These are phyloP conservation scores for Acestrorhynchus altus DNA, from an alignment of 2,797 vertebrate genomes.

Conservation along the genomic window DNA sequence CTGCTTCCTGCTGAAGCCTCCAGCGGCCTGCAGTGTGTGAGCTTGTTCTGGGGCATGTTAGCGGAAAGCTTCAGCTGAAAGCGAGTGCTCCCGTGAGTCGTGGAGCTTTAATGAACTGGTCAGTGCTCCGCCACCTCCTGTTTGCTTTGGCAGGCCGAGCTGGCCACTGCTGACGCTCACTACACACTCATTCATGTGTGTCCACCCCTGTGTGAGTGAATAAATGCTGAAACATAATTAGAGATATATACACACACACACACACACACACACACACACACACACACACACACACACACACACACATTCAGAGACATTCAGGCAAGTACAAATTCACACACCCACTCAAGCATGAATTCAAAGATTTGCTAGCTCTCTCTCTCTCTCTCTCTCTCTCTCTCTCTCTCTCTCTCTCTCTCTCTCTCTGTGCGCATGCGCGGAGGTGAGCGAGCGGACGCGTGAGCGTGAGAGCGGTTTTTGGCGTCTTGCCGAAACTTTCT, in stretches of 20 bases:
- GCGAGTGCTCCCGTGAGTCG: slow-evolving; percentile 22
- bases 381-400: slow-evolving; percentile 32
- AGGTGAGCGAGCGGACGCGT: no score
- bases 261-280: not conserved
- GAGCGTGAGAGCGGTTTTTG: no score
- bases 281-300: not conserved
- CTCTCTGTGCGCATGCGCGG: slow-evolving; percentile 46
- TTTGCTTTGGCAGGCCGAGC: slow-evolving; percentile 45
- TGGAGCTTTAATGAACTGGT: slow-evolving; percentile 45
- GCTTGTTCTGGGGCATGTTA: not conserved
- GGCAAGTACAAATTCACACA: not conserved
- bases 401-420: slow-evolving; percentile 44
- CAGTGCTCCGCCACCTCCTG: slow-evolving; percentile 34
- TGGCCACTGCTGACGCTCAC: slow-evolving; percentile 43
- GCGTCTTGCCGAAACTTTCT: no score
- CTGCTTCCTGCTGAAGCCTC: not conserved
- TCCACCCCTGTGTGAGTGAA: slow-evolving; percentile 48
- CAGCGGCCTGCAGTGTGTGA: not conserved
- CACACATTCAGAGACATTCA: not conserved
- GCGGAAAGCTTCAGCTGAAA: not conserved
- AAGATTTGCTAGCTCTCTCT: not conserved
- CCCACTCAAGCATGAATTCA: not conserved
- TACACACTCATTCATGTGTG: slow-evolving; percentile 47
- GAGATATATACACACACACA: slow-evolving; percentile 21
- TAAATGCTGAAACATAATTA: slow-evolving; percentile 27